phyloP scores from a whole-genome alignment of 2,797 vertebrate species.

The Pygocentrus nattereri region DNA sequence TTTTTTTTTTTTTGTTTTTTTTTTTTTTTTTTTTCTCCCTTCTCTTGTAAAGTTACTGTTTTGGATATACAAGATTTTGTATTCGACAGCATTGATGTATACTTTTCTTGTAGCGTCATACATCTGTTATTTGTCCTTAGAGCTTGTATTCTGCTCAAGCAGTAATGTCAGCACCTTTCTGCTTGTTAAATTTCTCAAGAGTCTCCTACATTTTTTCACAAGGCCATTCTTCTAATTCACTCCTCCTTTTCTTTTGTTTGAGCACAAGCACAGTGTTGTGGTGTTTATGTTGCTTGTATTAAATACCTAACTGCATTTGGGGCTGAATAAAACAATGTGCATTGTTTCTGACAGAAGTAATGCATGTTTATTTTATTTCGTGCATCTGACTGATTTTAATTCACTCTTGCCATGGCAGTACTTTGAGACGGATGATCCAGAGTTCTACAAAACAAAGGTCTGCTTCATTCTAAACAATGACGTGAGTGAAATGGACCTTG shows the following conservation, averaged over 20 bases:
- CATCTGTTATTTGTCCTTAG: background rate
- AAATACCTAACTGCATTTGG: constrained; percentile 53
- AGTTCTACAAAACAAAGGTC: constrained; percentile 99
- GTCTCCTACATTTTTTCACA: background rate
- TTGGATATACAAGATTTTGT: too few relatives aligned
- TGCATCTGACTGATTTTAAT: constrained; percentile 34
- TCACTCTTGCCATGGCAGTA: constrained; percentile 80
- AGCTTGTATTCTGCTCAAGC: background rate
- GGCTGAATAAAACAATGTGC: constrained; percentile 53
- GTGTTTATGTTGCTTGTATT: constrained; percentile 58
- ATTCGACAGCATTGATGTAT: too few relatives aligned
- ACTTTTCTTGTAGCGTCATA: background rate
- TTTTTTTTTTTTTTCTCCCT: too few relatives aligned
- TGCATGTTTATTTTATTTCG: constrained; percentile 59
- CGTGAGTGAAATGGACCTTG: constrained; percentile 97
- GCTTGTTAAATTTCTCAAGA: constrained; percentile 46
- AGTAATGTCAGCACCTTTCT: constrained; percentile 26
- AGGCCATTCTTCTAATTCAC: constrained; percentile 43
- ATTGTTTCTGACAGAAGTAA: constrained; percentile 55
- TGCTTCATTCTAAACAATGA: constrained; percentile 99
- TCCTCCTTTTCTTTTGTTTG: constrained; percentile 54
- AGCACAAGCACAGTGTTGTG: constrained; percentile 55
- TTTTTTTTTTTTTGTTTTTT: too few relatives aligned
- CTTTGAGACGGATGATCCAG: constrained; percentile 97
- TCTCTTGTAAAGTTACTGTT: too few relatives aligned